Conservation (phyloP, 2,797 vertebrate genomes). For the Danio tinwini region DNA sequence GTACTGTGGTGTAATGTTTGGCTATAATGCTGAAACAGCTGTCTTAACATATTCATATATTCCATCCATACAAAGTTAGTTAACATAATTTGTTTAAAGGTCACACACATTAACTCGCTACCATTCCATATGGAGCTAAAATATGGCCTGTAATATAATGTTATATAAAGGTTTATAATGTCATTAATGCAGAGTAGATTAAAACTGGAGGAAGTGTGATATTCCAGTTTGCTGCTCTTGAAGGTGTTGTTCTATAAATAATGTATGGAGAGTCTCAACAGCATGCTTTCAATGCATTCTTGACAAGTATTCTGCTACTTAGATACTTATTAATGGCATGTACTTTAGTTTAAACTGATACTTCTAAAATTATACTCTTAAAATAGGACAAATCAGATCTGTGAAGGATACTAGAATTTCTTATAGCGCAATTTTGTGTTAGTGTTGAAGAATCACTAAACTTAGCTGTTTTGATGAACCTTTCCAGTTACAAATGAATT, state of each 20-base stretch:
- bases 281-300: neutral
- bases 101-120: slow-evolving; percentile 1
- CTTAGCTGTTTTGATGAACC: neutral
- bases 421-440: neutral
- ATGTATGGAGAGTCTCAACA: neutral
- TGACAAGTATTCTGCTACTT: slow-evolving; percentile 5
- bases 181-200: neutral
- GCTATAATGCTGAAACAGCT: neutral
- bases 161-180: too few relatives aligned
- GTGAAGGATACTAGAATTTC: neutral
- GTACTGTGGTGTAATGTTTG: neutral
- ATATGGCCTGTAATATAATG: neutral
- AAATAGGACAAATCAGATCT: neutral
- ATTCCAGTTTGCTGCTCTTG: neutral
- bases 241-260: slow-evolving; percentile 10
- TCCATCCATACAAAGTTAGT: neutral
- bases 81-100: slow-evolving; percentile 22
- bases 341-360: neutral
- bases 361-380: neutral
- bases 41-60: neutral
- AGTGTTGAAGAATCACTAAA: neutral
- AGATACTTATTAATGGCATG: neutral
- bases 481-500: neutral
- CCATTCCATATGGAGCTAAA: neutral
- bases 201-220: neutral